Base-by-base conservation (phyloP, 2,888 invertebrate genomes). In the Acanthosepion lycidas region DNA sequence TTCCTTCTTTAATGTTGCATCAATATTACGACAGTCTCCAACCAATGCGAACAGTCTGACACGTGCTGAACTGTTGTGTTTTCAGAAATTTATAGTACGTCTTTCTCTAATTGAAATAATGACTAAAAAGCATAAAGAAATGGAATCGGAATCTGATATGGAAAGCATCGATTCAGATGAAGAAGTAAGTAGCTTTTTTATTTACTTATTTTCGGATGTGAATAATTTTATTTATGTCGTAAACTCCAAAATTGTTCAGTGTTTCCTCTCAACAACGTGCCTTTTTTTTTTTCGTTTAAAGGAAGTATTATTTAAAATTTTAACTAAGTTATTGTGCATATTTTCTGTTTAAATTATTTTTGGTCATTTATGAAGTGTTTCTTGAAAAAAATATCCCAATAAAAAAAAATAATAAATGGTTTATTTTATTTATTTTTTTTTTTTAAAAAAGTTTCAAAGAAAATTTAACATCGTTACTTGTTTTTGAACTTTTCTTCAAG, bases 121-220 rank as follows among this genome's bases (percentile, higher is more conserved):
- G 78, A 78, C n/a, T 94, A 53, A 92, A 33, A 59, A 48, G 59
- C 55, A 8, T 53, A 94, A 64, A n/a, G 51, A 64, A 78, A 92
- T 78, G n/a, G 92, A 94, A 48, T 42, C 64, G 78, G 59, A 91
- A 91, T 95, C 95, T 15, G 95, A 95, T 91, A 26, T 55, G 59
- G 95, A 94, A 33, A 95, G 95, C n/a, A 51, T 91, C n/a, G 94
- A 95, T 51, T 95, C 95, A n/a, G 95, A 95, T 94, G 53, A 92
- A n/a, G 94, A 95, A 93, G 95, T 78, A 12, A 78, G 78, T 78
- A 15, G 20, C 92, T 26, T 42, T 26, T 42, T 49, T 28, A 42
- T 28, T 92, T 59, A 23, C 4, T 92, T 59, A 59, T 18, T 18
- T 55, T 55, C 18, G 2, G 5, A 26, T 59, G 4, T 20, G 23